Percentiles rank a stretch among this genome's conserved stretches.
phyloP scores from a whole-genome alignment of 2,797 vertebrate genomes.

The Danio aesculapii region DNA sequence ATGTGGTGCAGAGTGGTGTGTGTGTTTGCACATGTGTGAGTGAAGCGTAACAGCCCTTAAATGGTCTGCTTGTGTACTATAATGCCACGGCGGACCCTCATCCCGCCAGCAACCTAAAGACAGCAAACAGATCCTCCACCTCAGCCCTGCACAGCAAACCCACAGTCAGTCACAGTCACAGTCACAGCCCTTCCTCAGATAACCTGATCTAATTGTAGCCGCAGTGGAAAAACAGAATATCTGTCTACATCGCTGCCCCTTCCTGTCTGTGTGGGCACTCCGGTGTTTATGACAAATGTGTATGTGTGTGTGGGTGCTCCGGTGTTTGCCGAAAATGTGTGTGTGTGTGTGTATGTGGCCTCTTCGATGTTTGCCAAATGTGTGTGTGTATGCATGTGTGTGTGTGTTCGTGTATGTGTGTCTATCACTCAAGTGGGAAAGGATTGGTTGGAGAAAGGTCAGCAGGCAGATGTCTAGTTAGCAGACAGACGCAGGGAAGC shows the following conservation, averaged over 20 bases:
- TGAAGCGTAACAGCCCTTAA: constrained; percentile 48
- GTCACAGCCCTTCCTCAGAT: constrained; percentile 30
- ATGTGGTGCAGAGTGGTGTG: constrained; percentile 24
- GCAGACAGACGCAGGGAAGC: constrained; percentile 6
- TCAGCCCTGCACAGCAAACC: constrained; percentile 11
- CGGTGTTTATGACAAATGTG: background rate
- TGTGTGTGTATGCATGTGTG: background rate
- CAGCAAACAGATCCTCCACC: constrained; percentile 49
- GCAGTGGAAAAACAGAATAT: constrained; percentile 39
- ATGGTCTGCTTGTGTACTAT: constrained; percentile 43
- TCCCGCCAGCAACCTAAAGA: constrained; percentile 44
- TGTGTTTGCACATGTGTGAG: constrained; percentile 17
- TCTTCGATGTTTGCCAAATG: too few relatives aligned
- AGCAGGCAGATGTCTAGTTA: constrained; percentile 45
- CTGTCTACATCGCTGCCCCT: constrained; percentile 24
- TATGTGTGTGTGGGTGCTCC: constrained; percentile 8
- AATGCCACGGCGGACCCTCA: constrained; percentile 22
- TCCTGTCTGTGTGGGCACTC: constrained; percentile 32
- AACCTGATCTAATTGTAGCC: constrained; percentile 43
- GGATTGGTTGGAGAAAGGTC: constrained; percentile 27
- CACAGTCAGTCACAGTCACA: background rate
- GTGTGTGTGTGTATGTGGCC: background rate
- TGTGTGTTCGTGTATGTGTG: background rate
- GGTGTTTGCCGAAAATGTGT: background rate
- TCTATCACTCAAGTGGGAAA: constrained; percentile 16